Conservation (phyloP, 2,113 vertebrate species). For the Heptranchias perlo region DNA sequence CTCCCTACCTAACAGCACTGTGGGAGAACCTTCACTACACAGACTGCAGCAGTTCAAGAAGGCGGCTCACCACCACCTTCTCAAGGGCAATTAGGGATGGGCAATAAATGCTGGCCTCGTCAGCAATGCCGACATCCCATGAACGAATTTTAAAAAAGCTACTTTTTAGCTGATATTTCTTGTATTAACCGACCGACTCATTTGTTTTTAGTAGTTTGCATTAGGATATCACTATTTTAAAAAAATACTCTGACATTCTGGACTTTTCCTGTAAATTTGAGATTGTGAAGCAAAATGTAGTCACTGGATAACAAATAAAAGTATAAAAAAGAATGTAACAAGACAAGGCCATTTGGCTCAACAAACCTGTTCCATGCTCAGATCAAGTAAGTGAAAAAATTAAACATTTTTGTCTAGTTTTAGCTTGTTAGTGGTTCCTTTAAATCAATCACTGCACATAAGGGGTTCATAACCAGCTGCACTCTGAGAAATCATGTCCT, state of each 20-base stretch:
- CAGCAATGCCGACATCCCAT: no score
- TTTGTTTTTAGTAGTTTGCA: neutral
- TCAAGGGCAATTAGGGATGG: no score
- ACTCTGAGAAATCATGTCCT: neutral
- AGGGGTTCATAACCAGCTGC: neutral
- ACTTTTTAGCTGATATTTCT: neutral
- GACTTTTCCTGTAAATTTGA: neutral
- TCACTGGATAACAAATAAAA: neutral
- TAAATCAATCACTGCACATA: neutral
- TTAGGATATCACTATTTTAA: neutral
- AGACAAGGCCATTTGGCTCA: neutral
- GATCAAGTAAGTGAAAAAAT: neutral
- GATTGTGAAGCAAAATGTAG: neutral
- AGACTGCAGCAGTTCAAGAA: no score
- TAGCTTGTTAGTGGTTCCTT: neutral
- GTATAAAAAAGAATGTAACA: neutral
- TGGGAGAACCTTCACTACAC: no score
- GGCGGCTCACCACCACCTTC: no score
- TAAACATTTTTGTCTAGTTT: neutral
- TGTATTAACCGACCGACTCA: neutral
- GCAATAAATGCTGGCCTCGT: no score
- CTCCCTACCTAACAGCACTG: no score
- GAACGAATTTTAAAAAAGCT: no score
- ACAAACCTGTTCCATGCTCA: neutral
- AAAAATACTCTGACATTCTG: neutral